Evolutionary conservation across 2,888 invertebrate genomes (phyloP).

Genomic region (Neria commutata): DNA sequence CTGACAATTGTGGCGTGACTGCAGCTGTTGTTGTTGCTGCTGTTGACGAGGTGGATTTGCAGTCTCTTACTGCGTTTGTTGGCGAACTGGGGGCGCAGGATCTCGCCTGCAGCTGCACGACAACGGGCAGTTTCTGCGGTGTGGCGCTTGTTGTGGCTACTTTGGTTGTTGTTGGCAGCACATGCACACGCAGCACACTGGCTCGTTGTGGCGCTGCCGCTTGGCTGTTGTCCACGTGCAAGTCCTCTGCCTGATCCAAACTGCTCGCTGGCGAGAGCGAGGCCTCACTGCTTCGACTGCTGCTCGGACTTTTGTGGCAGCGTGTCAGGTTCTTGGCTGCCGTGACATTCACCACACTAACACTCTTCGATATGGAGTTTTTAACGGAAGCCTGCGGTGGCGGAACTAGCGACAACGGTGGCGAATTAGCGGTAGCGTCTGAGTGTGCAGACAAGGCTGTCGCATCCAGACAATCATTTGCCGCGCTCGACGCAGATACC

Average conservation of each 20-base stretch:
- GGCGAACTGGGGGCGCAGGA: too few species aligned
- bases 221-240: not conserved
- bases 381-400: constrained; percentile 59
- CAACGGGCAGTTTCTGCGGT: too few species aligned
- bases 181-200: too few species aligned
- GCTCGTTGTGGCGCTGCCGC: constrained; percentile 4
- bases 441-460: constrained; percentile 13
- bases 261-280: constrained; percentile 45
- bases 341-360: constrained; percentile 58
- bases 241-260: constrained; percentile 37
- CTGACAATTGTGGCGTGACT: constrained; percentile 6
- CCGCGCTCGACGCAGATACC: constrained; percentile 24
- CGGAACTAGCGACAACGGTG: constrained; percentile 58
- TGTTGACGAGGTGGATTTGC: not conserved
- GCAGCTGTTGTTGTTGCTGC: constrained; percentile 24
- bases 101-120: too few species aligned
- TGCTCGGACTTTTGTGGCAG: constrained; percentile 34
- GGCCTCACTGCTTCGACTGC: constrained; percentile 36
- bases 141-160: too few species aligned
- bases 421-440: constrained; percentile 35
- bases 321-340: constrained; percentile 53
- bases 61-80: too few species aligned
- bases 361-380: constrained; percentile 60
- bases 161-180: too few species aligned
- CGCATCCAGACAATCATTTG: constrained; percentile 35